Evolutionary conservation across 2,888 invertebrate genomes (phyloP), one percentile per base, ranked within the genome.

Genomic region (Stegana nigrithorax): DNA sequence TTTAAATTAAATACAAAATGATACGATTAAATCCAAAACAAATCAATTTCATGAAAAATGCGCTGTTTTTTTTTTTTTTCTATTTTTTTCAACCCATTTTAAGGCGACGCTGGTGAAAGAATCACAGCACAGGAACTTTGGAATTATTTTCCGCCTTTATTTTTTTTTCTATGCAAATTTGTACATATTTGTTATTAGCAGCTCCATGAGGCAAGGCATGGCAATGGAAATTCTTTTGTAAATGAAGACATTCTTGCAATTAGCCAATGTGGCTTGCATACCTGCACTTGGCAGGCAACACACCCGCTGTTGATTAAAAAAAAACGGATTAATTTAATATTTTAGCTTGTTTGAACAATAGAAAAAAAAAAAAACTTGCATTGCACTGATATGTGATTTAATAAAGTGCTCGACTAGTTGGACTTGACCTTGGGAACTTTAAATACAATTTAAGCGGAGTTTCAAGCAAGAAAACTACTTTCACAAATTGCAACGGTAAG

Each of bases 1-100:
- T 83, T 82, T 82, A 82, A 82, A 82, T 82, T 83, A 83, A 82
- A 82, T 81, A 82, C 80, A 83, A 81, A 79, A 81, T 77, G 81
- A 81, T 80, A 81, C 73, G 81, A 83, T 82, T 82, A 81, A 81
- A 83, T 81, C 81, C 80, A 81, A 81, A 80, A 75, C 23, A 61
- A 59, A 59, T 58, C 42, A 36, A n/a, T n/a, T 39, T 17, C 17
- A 39, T n/a, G 2, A 32, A n/a, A 75, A 67, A 79, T 23, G 21
- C 32, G 29, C 21, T n/a, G 5, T 27, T 51, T 51, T 8, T 51
- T 39, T 14, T 39, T 29, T 7, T 29, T 29, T 7, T 29, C 10
- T 7, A 7, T 29, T 29, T 29, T 29, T 29, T 29, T 29, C 10
- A 29, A n/a, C n/a, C n/a, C n/a, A n/a, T n/a, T n/a, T n/a, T n/a